phyloP scores from a whole-genome alignment of 92 coral and sea anemone species.

The Plumapathes pennacea region DNA sequence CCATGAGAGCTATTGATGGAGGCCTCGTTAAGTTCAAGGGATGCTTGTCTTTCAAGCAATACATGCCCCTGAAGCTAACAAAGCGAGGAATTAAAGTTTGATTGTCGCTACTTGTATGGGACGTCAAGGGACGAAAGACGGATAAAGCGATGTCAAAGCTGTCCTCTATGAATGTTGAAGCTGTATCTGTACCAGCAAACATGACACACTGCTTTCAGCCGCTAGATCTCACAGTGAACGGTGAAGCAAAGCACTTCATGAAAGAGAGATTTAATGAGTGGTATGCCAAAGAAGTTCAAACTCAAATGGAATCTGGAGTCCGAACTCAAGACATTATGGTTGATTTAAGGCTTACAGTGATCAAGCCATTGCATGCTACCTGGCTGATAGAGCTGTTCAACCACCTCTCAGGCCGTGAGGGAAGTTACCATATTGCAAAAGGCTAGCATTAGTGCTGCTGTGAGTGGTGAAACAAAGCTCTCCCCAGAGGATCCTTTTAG shows the following conservation, averaged over 20 bases:
- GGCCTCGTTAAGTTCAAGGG: too few species aligned
- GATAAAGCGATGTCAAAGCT: conserved; percentile 43
- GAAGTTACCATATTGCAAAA: too few species aligned
- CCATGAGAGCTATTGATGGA: too few species aligned
- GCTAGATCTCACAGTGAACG: conserved; percentile 54
- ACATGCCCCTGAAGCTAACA: too few species aligned
- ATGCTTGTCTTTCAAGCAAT: too few species aligned
- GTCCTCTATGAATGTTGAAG: conserved; percentile 47
- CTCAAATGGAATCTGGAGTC: conserved; percentile 47
- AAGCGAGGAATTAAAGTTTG: too few species aligned
- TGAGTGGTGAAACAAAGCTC: too few species aligned
- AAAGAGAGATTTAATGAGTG: conserved; percentile 47
- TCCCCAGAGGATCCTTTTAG: too few species aligned
- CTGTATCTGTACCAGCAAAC: conserved; percentile 52
- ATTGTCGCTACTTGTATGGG: conserved; percentile 57
- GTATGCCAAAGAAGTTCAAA: conserved; percentile 50
- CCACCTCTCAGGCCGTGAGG: too few species aligned
- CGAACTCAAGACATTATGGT: conserved; percentile 42
- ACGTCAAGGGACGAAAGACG: conserved; percentile 56
- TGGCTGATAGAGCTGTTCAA: conserved; percentile 56
- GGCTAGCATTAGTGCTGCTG: too few species aligned
- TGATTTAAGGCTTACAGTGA: conserved; percentile 41
- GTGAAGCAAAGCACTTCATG: conserved; percentile 58
- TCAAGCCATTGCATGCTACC: conserved; percentile 50
- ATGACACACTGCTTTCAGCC: conserved; percentile 65